A percentile compares a stretch with the other conserved stretches of the same genome.
These are phyloP conservation scores for Raillietiella orientalis DNA, from an alignment of 2,888 invertebrate species.

Conservation along the genomic window DNA sequence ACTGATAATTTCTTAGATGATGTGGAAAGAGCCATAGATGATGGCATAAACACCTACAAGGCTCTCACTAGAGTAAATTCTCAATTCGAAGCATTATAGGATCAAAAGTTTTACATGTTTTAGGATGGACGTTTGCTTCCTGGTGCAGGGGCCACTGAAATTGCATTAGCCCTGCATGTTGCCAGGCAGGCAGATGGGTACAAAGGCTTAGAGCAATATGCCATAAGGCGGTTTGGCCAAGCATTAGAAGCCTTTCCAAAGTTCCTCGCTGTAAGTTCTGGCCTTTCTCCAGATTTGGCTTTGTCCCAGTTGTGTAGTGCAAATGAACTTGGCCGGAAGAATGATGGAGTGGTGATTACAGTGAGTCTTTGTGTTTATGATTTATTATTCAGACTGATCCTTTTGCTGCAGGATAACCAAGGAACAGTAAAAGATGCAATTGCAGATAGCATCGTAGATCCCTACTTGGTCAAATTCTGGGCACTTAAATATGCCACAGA, in stretches of 20 bases:
- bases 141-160: conserved; percentile 83
- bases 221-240: conserved; percentile 64
- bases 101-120: no score
- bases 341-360: conserved; percentile 58
- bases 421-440: conserved; percentile 35
- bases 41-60: conserved; percentile 96
- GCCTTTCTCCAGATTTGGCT: conserved; percentile 52
- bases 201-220: conserved; percentile 86
- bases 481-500: conserved; percentile 78
- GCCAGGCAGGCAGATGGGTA: conserved; percentile 59
- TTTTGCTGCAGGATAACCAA: no score
- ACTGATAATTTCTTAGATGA: conserved; percentile 98
- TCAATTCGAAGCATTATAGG: no score
- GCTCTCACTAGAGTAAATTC: conserved; percentile 31
- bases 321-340: conserved; percentile 60
- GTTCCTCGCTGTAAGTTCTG: conserved; percentile 62
- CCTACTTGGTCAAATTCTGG: conserved; percentile 62
- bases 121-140: conserved; percentile 32
- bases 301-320: conserved; percentile 64
- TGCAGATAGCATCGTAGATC: conserved; percentile 43
- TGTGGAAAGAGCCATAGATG: conserved; percentile 87
- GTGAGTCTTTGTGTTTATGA: conserved; percentile 11
- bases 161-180: conserved; percentile 61
- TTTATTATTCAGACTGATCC: conserved; percentile 4
- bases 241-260: conserved; percentile 7